These are phyloP conservation scores for Platyura marginata DNA, from an alignment of 1,140 invertebrate species.

Conservation along the genomic window DNA sequence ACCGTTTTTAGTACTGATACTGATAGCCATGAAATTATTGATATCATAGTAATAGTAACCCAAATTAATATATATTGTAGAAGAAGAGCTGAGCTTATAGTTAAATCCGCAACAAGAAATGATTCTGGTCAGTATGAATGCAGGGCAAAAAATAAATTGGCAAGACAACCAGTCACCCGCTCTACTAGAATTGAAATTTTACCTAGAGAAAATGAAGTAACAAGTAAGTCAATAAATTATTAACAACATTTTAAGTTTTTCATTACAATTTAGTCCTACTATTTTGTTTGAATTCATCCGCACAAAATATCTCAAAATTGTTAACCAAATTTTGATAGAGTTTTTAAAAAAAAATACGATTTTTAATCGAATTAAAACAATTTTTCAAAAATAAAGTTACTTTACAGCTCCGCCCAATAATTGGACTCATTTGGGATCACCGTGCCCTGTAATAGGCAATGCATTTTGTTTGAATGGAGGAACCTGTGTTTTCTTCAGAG, in stretches of 20 bases:
- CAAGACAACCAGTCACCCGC: slow-evolving; percentile 13
- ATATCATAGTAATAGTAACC: no score
- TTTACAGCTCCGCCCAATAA: neutral
- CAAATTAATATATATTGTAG: slow-evolving; percentile 28
- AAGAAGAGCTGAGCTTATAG: slow-evolving; percentile 57
- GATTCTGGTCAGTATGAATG: slow-evolving; percentile 59
- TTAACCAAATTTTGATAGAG: neutral
- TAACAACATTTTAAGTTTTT: neutral
- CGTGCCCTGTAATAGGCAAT: slow-evolving; percentile 1
- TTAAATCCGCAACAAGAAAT: slow-evolving; percentile 43
- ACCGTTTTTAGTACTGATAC: no score
- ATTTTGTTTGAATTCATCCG: no score
- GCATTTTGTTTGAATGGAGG: slow-evolving; percentile 63
- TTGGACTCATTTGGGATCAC: neutral
- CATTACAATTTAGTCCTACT: neutral
- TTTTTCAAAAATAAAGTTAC: neutral
- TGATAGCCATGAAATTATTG: no score
- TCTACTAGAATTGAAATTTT: slow-evolving; percentile 16
- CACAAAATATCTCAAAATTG: neutral
- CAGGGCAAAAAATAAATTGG: slow-evolving; percentile 32
- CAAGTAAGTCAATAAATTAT: neutral
- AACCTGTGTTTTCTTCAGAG: slow-evolving; percentile 59
- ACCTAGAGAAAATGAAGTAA: neutral
- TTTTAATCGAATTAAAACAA: neutral
- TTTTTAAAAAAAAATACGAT: neutral